These are phyloP conservation scores for Apodemia zela DNA, from an alignment of 2,888 invertebrate genomes.

Conservation along the genomic window DNA sequence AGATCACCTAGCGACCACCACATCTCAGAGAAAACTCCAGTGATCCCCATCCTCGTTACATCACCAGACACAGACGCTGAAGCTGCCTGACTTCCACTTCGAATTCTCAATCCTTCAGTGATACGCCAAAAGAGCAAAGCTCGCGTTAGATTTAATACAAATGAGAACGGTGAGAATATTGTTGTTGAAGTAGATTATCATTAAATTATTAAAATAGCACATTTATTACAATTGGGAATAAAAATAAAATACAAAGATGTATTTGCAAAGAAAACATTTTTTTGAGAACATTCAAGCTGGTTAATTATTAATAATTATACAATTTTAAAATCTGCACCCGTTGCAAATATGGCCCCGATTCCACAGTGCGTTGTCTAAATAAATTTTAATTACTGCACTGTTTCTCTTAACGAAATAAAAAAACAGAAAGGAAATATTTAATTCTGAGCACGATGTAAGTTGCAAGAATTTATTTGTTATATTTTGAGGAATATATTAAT, in stretches of 20 bases:
- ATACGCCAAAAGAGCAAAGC: conserved; percentile 9
- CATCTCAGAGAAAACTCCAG: conserved; percentile 45
- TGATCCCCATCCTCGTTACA: conserved; percentile 69
- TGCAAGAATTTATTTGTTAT: too few species aligned
- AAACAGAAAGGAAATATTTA: too few species aligned
- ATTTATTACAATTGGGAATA: not conserved
- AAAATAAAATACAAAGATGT: not conserved
- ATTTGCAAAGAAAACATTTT: not conserved
- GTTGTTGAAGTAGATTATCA: conserved; percentile 31
- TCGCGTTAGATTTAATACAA: conserved; percentile 25
- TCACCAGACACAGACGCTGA: conserved; percentile 58
- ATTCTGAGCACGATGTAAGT: too few species aligned
- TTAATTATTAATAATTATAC: not conserved
- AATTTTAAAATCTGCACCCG: too few species aligned
- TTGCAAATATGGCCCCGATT: too few species aligned
- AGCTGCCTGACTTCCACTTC: conserved; percentile 51
- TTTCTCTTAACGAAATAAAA: too few species aligned
- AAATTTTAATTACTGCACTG: too few species aligned
- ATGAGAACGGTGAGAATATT: conserved; percentile 19
- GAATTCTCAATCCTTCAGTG: conserved; percentile 28
- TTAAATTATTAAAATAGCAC: not conserved
- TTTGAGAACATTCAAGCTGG: not conserved
- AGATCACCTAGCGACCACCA: conserved; percentile 64
- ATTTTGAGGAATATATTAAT: too few species aligned
- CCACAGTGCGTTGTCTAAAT: too few species aligned